Base-by-base conservation (phyloP, 2,888 invertebrate species). In the Chymomyza caudatula region DNA sequence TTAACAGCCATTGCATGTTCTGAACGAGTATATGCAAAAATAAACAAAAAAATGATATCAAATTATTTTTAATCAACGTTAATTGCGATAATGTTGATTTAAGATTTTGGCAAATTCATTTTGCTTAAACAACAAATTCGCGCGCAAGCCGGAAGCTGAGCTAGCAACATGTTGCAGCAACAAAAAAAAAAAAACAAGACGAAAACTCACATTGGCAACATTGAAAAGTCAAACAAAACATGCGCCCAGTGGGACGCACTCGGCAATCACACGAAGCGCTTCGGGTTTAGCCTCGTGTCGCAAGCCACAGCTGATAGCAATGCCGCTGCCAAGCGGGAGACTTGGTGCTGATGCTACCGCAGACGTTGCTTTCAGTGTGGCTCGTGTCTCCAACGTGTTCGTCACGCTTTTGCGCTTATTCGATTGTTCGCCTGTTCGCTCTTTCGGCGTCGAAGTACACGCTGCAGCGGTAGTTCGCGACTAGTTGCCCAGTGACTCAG, bases 311-410 rank as follows among this genome's bases (percentile, higher is more conserved):
- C 83, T 76, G 78, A 75, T 77, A 70, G 59, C 70, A 82, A 79
- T 76, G 60, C 42, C 61, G 43, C 15, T 13, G 61, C 43, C 62
- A 70, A 74, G 70, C 58, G 63, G 67, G 82, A 88, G 88, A 86
- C 86, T 85, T 88, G 78, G 75, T 86, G 86, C 78, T 87, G 80
- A 88, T 85, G 86, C 86, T 85, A 78, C 80, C 78, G 76, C 87
- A 80, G 77, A 77, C 82, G 85, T 78, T 85, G 86, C 83, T 84
- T 89, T 89, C 83, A 90, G 90, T 90, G 88, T 87, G 88, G 88
- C 89, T 90, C 89, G 89, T 89, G 90, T 89, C 90, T 88, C 89
- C 90, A 89, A 88, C 88, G 89, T 86, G 89, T 86, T 86, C 90
- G 90, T 90, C 88, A 87, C 88, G 88, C 83, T 85, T 56, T 49